Conservation (phyloP, 2,888 invertebrate species). For the Glaucopsyche alexis region DNA sequence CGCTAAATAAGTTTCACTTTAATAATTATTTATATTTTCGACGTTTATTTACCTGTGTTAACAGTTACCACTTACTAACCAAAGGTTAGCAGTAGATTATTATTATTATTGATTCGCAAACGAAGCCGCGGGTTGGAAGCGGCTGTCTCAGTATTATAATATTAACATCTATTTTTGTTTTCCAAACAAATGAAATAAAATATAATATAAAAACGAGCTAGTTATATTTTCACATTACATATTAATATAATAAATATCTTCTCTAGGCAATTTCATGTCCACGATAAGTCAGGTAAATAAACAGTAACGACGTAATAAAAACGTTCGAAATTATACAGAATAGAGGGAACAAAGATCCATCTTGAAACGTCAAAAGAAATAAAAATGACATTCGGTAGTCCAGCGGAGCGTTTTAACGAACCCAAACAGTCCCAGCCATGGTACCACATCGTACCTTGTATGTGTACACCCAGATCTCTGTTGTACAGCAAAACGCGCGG, state of each 20-base stretch:
- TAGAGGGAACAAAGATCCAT: conserved; percentile 32
- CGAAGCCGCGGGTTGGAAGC: no score
- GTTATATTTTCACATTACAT: background rate
- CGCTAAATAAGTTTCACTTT: no score
- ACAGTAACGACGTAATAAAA: conserved; percentile 19
- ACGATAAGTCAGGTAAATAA: conserved; percentile 15
- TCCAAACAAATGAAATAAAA: no score
- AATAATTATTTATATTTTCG: no score
- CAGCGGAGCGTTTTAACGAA: conserved; percentile 40
- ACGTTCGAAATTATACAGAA: conserved; percentile 5
- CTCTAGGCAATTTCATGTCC: background rate
- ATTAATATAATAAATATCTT: background rate
- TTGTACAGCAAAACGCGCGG: background rate
- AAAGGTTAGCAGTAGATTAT: no score
- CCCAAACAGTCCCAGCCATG: conserved; percentile 43
- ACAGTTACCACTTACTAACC: no score
- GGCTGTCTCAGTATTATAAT: no score
- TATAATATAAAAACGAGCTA: no score
- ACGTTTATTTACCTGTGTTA: no score
- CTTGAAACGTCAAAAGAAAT: conserved; percentile 40
- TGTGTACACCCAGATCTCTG: background rate
- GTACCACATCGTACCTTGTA: conserved; percentile 41
- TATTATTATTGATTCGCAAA: no score
- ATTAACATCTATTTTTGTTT: no score
- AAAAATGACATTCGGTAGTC: conserved; percentile 39